Evolutionary conservation across 2,113 vertebrate species (phyloP).

Genomic region (Rhinoptilus africanus): DNA sequence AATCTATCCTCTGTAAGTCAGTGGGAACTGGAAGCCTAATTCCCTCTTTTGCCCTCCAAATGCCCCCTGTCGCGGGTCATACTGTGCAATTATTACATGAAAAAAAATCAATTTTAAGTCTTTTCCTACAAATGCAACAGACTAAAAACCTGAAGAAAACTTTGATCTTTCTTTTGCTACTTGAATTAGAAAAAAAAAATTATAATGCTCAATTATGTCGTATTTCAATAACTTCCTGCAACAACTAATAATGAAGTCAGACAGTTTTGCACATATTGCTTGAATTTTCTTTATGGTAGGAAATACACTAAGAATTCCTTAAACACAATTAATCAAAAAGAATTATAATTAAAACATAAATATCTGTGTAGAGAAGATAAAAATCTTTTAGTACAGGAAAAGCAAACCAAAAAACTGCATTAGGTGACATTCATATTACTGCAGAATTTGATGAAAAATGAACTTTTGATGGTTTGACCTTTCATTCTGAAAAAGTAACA

Average conservation of each 20-base stretch:
- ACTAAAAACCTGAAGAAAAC: not conserved
- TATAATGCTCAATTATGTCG: not conserved
- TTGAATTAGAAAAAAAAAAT: not conserved
- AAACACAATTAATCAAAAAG: not conserved
- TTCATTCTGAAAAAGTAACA: not conserved
- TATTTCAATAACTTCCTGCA: not conserved
- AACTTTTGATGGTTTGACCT: not conserved
- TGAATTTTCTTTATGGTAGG: not conserved
- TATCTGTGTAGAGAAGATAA: not conserved
- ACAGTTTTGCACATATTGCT: not conserved
- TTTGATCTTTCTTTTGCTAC: not conserved
- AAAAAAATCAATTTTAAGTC: not conserved
- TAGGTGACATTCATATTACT: not conserved
- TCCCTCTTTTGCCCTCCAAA: not conserved
- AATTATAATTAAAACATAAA: not conserved
- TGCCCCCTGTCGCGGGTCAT: not conserved
- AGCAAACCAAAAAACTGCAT: not conserved
- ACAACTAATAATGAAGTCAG: not conserved
- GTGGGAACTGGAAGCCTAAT: not conserved
- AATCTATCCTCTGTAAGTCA: not conserved
- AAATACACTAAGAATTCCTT: not conserved
- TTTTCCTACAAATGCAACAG: not conserved
- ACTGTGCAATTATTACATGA: not conserved
- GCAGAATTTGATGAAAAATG: not conserved
- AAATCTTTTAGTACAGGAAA: not conserved